Conservation (phyloP, 1,140 invertebrate genomes). For the Hirudo medicinalis region DNA sequence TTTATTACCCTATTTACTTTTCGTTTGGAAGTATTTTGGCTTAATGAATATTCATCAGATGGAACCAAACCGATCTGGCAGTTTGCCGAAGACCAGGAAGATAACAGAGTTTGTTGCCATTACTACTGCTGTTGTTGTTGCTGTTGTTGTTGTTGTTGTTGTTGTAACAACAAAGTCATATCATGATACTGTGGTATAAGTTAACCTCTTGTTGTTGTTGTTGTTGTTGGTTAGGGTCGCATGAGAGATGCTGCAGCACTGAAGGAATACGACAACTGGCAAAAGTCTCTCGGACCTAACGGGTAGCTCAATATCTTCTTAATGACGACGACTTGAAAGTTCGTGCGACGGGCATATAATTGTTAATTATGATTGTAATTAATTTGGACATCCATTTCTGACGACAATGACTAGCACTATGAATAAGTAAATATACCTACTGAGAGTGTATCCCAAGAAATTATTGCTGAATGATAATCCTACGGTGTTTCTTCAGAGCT, state of each 20-base stretch:
- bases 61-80: constrained; percentile 99
- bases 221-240: neutral
- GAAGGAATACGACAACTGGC: constrained; percentile 12
- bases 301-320: constrained; percentile 58
- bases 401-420: too few relatives aligned
- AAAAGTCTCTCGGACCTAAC: neutral
- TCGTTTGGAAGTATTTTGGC: neutral
- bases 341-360: constrained; percentile 60
- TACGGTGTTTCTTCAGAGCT: constrained; percentile 43
- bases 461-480: too few relatives aligned
- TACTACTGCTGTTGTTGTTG: neutral
- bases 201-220: too few relatives aligned
- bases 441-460: too few relatives aligned
- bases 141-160: neutral
- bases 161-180: neutral
- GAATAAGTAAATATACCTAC: too few relatives aligned
- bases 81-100: constrained; percentile 92
- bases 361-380: too few relatives aligned
- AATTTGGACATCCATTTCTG: too few relatives aligned
- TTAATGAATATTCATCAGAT: constrained; percentile 46
- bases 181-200: too few relatives aligned
- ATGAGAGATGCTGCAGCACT: neutral
- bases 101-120: constrained; percentile 35
- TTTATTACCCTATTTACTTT: neutral
- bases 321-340: constrained; percentile 84